Evolutionary conservation across 1,140 invertebrate species (phyloP).

Genomic region (Pogonomyrmex barbatus): DNA sequence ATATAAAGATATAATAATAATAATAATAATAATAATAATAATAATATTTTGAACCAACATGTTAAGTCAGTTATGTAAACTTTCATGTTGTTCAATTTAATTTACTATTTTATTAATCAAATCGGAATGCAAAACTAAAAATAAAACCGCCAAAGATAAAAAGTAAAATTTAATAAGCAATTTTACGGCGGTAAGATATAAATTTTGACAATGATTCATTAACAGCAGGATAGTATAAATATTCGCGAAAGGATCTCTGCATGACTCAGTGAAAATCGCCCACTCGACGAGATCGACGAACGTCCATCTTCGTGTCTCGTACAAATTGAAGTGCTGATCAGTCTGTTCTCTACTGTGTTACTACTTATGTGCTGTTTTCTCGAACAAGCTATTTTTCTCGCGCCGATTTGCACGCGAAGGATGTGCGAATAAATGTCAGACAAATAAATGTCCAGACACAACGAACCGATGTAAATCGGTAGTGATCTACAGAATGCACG

Average conservation of each 20-base stretch:
- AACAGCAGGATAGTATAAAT: constrained; percentile 1
- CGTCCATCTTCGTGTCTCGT: constrained; percentile 3
- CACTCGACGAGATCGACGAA: constrained; percentile 9
- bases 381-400: constrained; percentile 35
- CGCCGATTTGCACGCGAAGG: neutral
- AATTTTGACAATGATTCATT: constrained; percentile 37
- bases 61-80: constrained; percentile 48
- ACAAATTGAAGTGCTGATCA: constrained; percentile 44
- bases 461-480: constrained; percentile 3
- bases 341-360: neutral
- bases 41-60: constrained; percentile 24
- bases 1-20: constrained; percentile 12
- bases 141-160: constrained; percentile 14
- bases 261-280: constrained; percentile 36
- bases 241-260: constrained; percentile 32
- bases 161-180: neutral
- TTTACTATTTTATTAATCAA: neutral
- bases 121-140: neutral
- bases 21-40: neutral
- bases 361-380: constrained; percentile 1
- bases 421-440: too few relatives aligned
- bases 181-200: neutral
- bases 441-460: constrained; percentile 15
- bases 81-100: neutral
- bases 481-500: neutral